Percentiles rank a stretch among this genome's conserved stretches.
Conservation (phyloP, 2,888 invertebrate species). For the Nomada ruficornis region DNA sequence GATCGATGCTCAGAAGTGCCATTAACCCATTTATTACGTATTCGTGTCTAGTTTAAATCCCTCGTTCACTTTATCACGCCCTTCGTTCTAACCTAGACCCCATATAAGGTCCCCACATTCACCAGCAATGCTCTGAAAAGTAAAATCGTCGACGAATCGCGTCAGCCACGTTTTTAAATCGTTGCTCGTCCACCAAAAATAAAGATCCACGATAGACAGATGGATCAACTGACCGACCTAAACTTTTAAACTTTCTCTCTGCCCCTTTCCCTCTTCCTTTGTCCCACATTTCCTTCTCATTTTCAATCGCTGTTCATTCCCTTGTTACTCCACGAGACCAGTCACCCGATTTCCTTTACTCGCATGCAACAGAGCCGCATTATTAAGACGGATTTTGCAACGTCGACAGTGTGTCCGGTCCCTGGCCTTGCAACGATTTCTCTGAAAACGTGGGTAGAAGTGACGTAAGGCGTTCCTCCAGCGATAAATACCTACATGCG, state of each 20-base stretch:
- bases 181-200: neutral
- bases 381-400: constrained; percentile 65
- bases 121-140: constrained; percentile 12
- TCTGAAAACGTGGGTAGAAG: constrained; percentile 45
- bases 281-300: too few species aligned
- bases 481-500: constrained; percentile 23
- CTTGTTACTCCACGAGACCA: neutral
- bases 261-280: neutral
- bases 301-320: neutral
- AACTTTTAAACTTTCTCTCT: constrained; percentile 26
- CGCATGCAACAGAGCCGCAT: constrained; percentile 39
- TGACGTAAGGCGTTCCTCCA: constrained; percentile 54
- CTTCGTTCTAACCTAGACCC: constrained; percentile 40
- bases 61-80: constrained; percentile 17
- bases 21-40: constrained; percentile 44
- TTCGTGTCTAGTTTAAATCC: constrained; percentile 31
- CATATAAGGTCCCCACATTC: neutral
- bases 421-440: constrained; percentile 51
- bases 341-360: constrained; percentile 41
- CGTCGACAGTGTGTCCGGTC: constrained; percentile 38
- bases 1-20: constrained; percentile 32
- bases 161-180: neutral
- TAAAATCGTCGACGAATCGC: neutral
- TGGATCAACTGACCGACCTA: constrained; percentile 9
- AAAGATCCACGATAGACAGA: neutral